A percentile compares a stretch with the other conserved stretches of the same genome.
These are phyloP conservation scores for Vultur gryphus DNA, from an alignment of 2,797 vertebrate species.

Conservation along the genomic window DNA sequence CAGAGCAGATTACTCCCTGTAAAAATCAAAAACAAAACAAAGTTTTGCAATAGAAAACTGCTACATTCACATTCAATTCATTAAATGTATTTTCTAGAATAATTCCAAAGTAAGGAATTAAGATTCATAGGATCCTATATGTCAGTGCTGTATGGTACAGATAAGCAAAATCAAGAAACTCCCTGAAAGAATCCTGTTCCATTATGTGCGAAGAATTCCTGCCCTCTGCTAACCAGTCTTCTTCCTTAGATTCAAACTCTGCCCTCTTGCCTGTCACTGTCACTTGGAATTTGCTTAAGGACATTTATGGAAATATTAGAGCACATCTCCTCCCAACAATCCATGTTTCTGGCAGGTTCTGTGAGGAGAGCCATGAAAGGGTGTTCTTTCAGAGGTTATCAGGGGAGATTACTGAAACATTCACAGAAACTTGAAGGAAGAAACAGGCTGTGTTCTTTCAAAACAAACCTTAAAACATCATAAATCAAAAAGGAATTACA, in stretches of 20 bases:
- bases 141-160: background rate
- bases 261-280: background rate
- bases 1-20: constrained; percentile 77
- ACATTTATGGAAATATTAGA: background rate
- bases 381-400: background rate
- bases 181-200: background rate
- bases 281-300: background rate
- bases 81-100: background rate
- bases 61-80: background rate
- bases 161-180: background rate
- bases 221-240: background rate
- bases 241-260: background rate
- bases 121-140: background rate
- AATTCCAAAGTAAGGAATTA: background rate
- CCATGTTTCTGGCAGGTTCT: background rate
- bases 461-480: background rate
- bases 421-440: background rate
- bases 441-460: background rate
- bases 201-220: background rate
- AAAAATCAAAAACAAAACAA: background rate
- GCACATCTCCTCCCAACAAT: background rate
- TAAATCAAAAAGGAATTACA: background rate
- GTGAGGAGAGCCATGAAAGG: background rate
- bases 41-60: background rate
- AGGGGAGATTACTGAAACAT: background rate